Percentiles rank a stretch among this genome's conserved stretches.
Conservation (phyloP, 1,140 invertebrate genomes). For the Pseudomyrmex cubaensis region DNA sequence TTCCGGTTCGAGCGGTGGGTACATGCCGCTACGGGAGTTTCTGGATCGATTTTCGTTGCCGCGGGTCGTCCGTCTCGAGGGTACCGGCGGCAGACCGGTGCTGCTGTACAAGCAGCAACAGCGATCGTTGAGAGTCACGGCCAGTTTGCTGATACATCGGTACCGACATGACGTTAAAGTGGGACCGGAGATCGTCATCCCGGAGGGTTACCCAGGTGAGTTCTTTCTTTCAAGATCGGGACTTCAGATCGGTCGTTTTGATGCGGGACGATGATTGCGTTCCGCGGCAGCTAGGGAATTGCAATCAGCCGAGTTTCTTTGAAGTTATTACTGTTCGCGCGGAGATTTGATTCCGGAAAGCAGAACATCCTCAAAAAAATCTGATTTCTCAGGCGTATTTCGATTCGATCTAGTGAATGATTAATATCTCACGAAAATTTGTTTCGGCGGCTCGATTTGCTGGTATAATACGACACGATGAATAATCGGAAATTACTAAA, state of each 20-base stretch:
- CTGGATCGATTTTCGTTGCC: slow-evolving; percentile 83
- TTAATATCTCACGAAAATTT: not conserved
- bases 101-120: slow-evolving; percentile 84
- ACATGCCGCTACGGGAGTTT: slow-evolving; percentile 82
- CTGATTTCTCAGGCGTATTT: not conserved
- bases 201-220: slow-evolving; percentile 84
- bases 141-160: slow-evolving; percentile 82
- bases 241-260: slow-evolving; percentile 9
- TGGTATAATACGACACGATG: not conserved
- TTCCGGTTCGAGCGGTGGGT: slow-evolving; percentile 79
- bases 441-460: not conserved
- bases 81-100: slow-evolving; percentile 81
- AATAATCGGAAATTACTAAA: not conserved
- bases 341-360: not conserved
- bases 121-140: slow-evolving; percentile 82
- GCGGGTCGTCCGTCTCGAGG: slow-evolving; percentile 83
- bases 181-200: slow-evolving; percentile 84
- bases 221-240: slow-evolving; percentile 14
- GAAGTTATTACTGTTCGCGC: not conserved
- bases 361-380: not conserved
- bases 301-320: not conserved
- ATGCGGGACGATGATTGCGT: slow-evolving; percentile 17
- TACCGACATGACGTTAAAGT: slow-evolving; percentile 84
- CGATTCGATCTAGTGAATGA: not conserved
- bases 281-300: slow-evolving; percentile 9